A percentile compares a stretch with the other conserved stretches of the same genome.
phyloP scores from a whole-genome alignment of 2,888 invertebrate genomes.

The Tholera decimalis region DNA sequence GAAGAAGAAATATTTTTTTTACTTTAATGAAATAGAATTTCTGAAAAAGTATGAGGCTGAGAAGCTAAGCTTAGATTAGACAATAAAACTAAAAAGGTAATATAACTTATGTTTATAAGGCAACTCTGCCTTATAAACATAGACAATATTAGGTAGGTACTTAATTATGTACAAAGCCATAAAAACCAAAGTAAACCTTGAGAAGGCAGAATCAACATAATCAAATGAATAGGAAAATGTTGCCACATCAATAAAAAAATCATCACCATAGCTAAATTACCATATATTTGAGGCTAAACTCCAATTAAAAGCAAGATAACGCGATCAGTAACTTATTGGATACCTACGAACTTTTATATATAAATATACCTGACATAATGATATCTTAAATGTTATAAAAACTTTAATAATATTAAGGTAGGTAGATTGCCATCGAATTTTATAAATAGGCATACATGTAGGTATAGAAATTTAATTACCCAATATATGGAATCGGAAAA shows the following conservation, averaged over 20 bases:
- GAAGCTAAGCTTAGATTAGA: too few relatives aligned
- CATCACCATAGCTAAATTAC: constrained; percentile 30
- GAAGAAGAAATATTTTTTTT: too few relatives aligned
- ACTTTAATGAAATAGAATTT: too few relatives aligned
- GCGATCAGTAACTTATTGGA: constrained; percentile 16
- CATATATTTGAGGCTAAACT: constrained; percentile 35
- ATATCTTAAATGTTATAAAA: constrained; percentile 24
- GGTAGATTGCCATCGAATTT: background rate
- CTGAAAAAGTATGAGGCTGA: too few relatives aligned
- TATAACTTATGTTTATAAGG: too few relatives aligned
- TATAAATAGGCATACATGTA: constrained; percentile 1
- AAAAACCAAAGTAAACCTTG: constrained; percentile 10
- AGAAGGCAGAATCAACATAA: constrained; percentile 12
- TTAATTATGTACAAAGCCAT: background rate
- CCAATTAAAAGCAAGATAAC: constrained; percentile 41
- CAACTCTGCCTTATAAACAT: too few relatives aligned
- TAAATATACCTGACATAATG: constrained; percentile 39
- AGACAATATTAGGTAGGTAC: too few relatives aligned
- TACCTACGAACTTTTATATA: constrained; percentile 34
- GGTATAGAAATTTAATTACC: background rate
- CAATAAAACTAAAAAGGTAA: too few relatives aligned
- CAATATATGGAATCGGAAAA: background rate
- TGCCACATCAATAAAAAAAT: constrained; percentile 40
- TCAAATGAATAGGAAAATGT: constrained; percentile 21
- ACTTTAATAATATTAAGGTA: constrained; percentile 22